phyloP scores from a whole-genome alignment of 2,888 invertebrate genomes.

The Chesias legatella region DNA sequence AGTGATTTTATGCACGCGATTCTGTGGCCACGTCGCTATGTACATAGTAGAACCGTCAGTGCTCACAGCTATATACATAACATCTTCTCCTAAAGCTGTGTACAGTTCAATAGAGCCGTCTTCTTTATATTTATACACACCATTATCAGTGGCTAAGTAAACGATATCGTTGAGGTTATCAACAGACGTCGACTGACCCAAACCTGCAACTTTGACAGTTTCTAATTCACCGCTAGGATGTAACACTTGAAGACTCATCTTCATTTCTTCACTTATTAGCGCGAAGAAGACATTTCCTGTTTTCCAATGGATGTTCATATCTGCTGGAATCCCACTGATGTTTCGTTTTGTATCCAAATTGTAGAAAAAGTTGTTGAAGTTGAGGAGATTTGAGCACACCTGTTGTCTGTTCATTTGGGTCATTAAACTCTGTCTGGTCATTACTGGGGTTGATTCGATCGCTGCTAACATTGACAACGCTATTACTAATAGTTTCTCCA shows the following conservation, averaged over 20 bases:
- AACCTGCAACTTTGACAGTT: constrained; percentile 58
- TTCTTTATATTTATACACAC: constrained; percentile 67
- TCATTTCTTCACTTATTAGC: constrained; percentile 65
- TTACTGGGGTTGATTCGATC: constrained; percentile 44
- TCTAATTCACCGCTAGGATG: constrained; percentile 54
- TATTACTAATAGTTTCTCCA: constrained; percentile 39
- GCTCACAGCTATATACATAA: constrained; percentile 64
- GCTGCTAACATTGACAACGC: constrained; percentile 35
- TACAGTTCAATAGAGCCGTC: constrained; percentile 55
- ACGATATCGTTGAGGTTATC: constrained; percentile 73
- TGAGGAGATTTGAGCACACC: constrained; percentile 47
- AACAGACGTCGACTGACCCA: constrained; percentile 67
- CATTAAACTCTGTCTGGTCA: constrained; percentile 47
- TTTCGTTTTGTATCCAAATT: constrained; percentile 44
- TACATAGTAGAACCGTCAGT: constrained; percentile 59
- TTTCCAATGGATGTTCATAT: constrained; percentile 67
- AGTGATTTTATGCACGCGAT: constrained; percentile 61
- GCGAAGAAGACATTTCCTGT: constrained; percentile 65
- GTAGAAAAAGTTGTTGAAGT: constrained; percentile 60
- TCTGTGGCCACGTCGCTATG: constrained; percentile 72
- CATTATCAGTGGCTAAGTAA: constrained; percentile 71
- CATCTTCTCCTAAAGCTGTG: constrained; percentile 65
- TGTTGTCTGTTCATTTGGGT: constrained; percentile 38
- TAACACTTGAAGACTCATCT: constrained; percentile 60
- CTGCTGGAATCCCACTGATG: constrained; percentile 63